Base-by-base conservation (phyloP, 2,888 invertebrate species). In the Plagodis pulveraria region DNA sequence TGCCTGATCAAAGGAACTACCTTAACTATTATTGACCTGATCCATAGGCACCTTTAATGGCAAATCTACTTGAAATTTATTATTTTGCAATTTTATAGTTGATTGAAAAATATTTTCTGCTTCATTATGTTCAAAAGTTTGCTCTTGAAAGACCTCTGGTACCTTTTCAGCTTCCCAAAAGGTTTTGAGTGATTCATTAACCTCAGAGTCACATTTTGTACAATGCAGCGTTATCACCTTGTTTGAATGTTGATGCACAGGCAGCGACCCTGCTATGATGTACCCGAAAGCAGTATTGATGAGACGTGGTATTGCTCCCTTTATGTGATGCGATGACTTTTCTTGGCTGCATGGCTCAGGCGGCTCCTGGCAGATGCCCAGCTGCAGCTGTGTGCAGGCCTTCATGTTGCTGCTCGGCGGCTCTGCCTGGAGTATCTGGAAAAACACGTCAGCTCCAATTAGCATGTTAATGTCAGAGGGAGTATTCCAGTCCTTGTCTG, bases 111-210 rank as follows among this genome's bases (percentile, higher is more conserved):
- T 41, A 41, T 41, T 48, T 48, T 48, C 48, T 35, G 36, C 34
- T 22, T 36, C 11, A 12, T 38, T 12, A 5, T 48, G 36, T 38
- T 48, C 38, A 12, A 38, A 36, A 35, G 35, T 2, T 38, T 48
- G 33, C 34, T 47, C 46, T 35, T 33, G n/a, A 11, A 35, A 47
- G n/a, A 35, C 33, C 12, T 38, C 48, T 32, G 49, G 49, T 41
- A 50, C 41, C 22, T 40, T 41, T 41, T 50, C 49, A 32, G 49
- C 38, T 32, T 50, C 49, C 40, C 40, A 50, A 41, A 50, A 50
- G 9, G 40, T 40, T 41, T 50, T 40, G 9, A 50, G 10, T 41
- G 32, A 41, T 11, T 48, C 48, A 48, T 48, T 33, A 32, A 48
- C 38, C 36, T 48, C 48, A n/a, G n/a, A n/a, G n/a, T n/a, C n/a